Base-by-base conservation (phyloP, 2,888 invertebrate genomes). In the Phyllotreta cruciferae region DNA sequence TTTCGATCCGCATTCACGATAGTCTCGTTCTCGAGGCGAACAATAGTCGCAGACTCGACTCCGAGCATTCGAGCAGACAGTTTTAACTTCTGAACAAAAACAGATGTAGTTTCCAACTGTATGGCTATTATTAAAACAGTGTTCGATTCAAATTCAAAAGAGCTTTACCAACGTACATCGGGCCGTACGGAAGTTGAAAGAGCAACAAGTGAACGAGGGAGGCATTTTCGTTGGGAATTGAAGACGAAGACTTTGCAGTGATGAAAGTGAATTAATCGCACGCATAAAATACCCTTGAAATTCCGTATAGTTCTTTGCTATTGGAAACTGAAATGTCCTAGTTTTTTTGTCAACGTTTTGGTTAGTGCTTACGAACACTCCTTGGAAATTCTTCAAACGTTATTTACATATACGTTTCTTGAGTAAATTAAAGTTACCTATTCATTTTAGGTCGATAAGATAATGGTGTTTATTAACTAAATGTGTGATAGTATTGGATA, bases 151-250 rank as follows among this genome's bases (percentile, higher is more conserved):
- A 3, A 24, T 24, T 24, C 24, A 4, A 24, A 24, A 24, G 2
- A 24, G 24, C 49, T 13, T 4, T 11, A 44, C 8, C 11, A 47
- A n/a, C n/a, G n/a, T n/a, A n/a, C n/a, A n/a, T n/a, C n/a, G n/a
- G n/a, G n/a, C 42, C 6, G 4, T 6, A 6, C 3, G 14, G 34
- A 47, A 47, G 14, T 14, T 34, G 35, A 49, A 9, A 49, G 10
- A 49, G 49, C 49, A 49, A 49, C 49, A 49, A 49, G 49, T 49
- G 49, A 35, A 49, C 47, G 14, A 44, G 8, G 14, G 10, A 3
- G 13, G 10, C 13, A 11, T 14, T 13, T 10, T 44, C 14, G 10
- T 2, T 8, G 13, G 1, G 11, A 8, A 13, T 10, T 44, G n/a
- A n/a, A n/a, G n/a, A n/a, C 7, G 11, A 44, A 13, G 14, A 11